Percentiles rank a stretch among this genome's conserved stretches.
These are phyloP conservation scores for Agriotes lineatus DNA, from an alignment of 2,888 invertebrate species.

Conservation along the genomic window DNA sequence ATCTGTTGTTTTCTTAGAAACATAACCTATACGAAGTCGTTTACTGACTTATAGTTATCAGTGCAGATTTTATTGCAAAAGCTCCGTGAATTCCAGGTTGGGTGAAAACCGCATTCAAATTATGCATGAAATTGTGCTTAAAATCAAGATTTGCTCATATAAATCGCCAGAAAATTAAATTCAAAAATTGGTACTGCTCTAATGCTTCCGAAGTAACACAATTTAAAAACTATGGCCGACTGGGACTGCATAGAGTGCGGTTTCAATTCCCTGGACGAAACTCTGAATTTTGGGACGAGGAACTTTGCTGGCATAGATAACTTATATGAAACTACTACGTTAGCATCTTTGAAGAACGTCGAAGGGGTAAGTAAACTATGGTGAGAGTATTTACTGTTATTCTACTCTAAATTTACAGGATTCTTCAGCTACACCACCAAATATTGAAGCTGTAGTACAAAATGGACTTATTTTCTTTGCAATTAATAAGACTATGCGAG, in stretches of 20 bases:
- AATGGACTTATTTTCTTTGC: slow-evolving; percentile 44
- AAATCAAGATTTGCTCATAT: too few species aligned
- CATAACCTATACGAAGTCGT: too few species aligned
- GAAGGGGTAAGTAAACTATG: slow-evolving; percentile 14
- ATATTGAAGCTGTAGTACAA: slow-evolving; percentile 31
- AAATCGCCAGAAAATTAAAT: too few species aligned
- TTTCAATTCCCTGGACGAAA: slow-evolving; percentile 68
- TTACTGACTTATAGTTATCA: too few species aligned
- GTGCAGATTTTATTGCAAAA: too few species aligned
- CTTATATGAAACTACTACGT: slow-evolving; percentile 68
- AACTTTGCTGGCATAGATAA: slow-evolving; percentile 64
- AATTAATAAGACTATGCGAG: slow-evolving; percentile 45
- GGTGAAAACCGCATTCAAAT: too few species aligned
- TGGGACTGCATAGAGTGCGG: slow-evolving; percentile 65
- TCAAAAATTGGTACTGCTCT: too few species aligned
- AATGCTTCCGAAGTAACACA: not conserved
- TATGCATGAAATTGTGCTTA: too few species aligned
- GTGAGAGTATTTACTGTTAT: not conserved
- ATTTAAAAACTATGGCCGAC: slow-evolving; percentile 52
- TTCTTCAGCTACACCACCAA: slow-evolving; percentile 12
- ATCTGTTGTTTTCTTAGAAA: too few species aligned
- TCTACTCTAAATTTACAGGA: not conserved
- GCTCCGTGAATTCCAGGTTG: too few species aligned
- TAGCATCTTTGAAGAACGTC: slow-evolving; percentile 60
- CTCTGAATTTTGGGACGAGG: slow-evolving; percentile 68